A percentile compares a stretch with the other conserved stretches of the same genome.
phyloP scores from a whole-genome alignment of 2,113 vertebrate genomes.

The Sitta europaea region DNA sequence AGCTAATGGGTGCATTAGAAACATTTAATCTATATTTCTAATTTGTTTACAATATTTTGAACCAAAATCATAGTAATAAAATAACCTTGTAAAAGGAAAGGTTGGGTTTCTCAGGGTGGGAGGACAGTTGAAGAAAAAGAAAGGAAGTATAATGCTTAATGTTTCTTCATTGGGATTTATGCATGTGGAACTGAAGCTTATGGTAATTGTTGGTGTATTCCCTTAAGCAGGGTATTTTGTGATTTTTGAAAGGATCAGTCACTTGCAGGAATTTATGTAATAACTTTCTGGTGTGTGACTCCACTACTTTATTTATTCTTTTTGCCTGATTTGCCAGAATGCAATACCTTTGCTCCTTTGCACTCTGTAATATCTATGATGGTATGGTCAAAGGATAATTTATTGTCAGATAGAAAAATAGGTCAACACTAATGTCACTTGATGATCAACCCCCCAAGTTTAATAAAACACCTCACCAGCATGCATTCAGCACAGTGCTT shows the following conservation, averaged over 20 bases:
- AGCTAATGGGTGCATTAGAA: neutral
- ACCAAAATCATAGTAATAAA: neutral
- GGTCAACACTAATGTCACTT: constrained; percentile 86
- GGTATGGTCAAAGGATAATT: constrained; percentile 84
- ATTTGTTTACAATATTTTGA: neutral
- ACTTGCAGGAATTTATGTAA: constrained; percentile 73
- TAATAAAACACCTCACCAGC: constrained; percentile 83
- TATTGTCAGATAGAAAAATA: constrained; percentile 90
- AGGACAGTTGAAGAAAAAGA: neutral
- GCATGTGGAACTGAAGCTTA: constrained; percentile 27
- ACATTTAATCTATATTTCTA: neutral
- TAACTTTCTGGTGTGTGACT: constrained; percentile 63
- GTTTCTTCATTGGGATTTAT: neutral
- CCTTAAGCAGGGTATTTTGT: constrained; percentile 49
- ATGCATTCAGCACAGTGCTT: constrained; percentile 70
- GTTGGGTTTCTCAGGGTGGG: neutral
- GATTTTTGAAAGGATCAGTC: constrained; percentile 72
- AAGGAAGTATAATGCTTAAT: neutral
- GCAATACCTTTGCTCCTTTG: constrained; percentile 62
- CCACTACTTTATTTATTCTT: constrained; percentile 65
- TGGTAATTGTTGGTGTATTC: constrained; percentile 52
- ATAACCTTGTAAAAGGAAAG: neutral
- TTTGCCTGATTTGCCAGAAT: constrained; percentile 60
- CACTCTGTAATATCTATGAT: constrained; percentile 80
- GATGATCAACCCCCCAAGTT: constrained; percentile 84